A percentile compares a stretch with the other conserved stretches of the same genome.
These are phyloP conservation scores for Geopemphigus sp. DNA, from an alignment of 1,140 invertebrate species.

Conservation along the genomic window DNA sequence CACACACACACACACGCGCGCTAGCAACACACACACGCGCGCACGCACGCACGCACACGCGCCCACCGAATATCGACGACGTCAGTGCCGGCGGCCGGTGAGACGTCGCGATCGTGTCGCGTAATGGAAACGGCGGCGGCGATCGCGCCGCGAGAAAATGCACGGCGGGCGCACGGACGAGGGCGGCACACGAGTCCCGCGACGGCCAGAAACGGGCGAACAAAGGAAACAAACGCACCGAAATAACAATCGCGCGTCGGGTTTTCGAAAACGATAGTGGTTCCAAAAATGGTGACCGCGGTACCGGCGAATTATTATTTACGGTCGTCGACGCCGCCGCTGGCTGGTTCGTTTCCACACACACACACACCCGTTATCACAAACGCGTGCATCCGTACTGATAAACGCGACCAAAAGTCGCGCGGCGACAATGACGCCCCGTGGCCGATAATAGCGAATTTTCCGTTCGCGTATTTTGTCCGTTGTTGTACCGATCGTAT, in stretches of 20 bases:
- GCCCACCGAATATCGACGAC: too few species aligned
- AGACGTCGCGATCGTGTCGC: too few species aligned
- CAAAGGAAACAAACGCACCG: constrained; percentile 46
- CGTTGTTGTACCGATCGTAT: too few species aligned
- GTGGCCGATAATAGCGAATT: too few species aligned
- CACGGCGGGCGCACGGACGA: background rate
- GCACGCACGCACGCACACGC: too few species aligned
- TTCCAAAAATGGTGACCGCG: constrained; percentile 31
- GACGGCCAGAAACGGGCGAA: constrained; percentile 11
- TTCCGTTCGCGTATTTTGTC: too few species aligned
- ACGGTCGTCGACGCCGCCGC: background rate
- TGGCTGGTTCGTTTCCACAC: constrained; percentile 3
- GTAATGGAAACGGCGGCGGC: too few species aligned
- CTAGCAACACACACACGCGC: too few species aligned
- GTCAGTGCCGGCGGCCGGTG: background rate
- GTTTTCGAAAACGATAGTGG: constrained; percentile 49
- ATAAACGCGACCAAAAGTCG: too few species aligned
- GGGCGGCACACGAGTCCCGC: too few species aligned
- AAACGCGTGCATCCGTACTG: background rate
- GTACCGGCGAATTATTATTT: constrained; percentile 19
- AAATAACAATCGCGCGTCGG: constrained; percentile 46
- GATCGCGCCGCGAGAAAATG: background rate
- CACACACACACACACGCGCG: too few species aligned
- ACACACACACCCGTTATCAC: constrained; percentile 23
- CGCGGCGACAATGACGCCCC: too few species aligned